Conservation (phyloP, 1,140 invertebrate genomes). For the Platorchestia sp. region DNA sequence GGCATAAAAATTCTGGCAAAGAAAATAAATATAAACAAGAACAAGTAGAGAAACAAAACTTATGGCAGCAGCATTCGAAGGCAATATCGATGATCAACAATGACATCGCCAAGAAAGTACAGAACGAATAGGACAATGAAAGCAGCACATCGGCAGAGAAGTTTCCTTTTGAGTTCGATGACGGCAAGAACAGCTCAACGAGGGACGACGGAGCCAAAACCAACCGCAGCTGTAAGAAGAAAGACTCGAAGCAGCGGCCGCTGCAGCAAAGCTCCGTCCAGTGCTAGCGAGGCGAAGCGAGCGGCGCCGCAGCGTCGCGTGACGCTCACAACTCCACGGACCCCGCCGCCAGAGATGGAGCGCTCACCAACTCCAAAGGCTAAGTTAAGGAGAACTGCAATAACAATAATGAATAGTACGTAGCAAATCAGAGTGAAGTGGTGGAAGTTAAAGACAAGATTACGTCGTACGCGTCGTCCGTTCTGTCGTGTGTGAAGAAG, state of each 20-base stretch:
- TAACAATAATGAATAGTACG: not conserved
- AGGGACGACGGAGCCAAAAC: not conserved
- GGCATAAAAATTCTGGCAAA: not conserved
- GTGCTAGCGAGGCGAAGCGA: no score
- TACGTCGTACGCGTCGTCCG: not conserved
- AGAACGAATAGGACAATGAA: not conserved
- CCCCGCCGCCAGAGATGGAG: not conserved
- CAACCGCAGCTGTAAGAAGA: not conserved
- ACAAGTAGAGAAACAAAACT: not conserved
- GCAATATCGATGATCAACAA: not conserved
- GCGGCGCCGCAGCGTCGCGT: no score
- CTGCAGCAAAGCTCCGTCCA: not conserved
- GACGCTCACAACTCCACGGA: no score
- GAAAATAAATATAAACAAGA: not conserved
- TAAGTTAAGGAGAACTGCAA: not conserved
- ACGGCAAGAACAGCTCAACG: not conserved
- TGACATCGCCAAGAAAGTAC: not conserved
- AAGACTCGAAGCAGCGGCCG: not conserved
- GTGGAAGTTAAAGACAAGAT: not conserved
- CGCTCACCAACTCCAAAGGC: not conserved
- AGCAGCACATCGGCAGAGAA: not conserved
- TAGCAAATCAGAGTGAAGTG: not conserved
- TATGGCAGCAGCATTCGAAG: not conserved
- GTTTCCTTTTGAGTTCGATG: not conserved
- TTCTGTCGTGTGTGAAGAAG: not conserved